Base-by-base conservation (phyloP, 2,797 vertebrate genomes). In the Alauda arvensis region DNA sequence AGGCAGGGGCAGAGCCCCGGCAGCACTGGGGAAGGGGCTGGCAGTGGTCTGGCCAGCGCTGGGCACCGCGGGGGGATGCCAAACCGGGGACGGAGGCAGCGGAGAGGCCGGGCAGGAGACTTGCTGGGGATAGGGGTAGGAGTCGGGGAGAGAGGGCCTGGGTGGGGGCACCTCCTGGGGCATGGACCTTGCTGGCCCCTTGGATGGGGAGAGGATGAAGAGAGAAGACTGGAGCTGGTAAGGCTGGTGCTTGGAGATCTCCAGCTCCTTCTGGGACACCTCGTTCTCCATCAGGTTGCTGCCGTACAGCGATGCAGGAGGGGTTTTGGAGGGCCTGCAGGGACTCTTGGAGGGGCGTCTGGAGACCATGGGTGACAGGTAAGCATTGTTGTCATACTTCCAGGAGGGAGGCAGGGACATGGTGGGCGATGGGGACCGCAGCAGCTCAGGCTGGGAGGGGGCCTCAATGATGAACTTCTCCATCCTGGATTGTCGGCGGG, bases 371-470 rank as follows among this genome's bases (percentile, higher is more conserved):
- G 99, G 95, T 3, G 95, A 94, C 37, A 94, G 91, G 63, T 97
- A 98, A 94, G 97, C 98, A 10, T 96, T 98, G 34, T 97, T 96
- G 9, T 98, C 97, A 17, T 98, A 99, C 53, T 98, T 98, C 99
- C 99, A 99, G 87, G 99, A 99, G 2, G 99, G 98, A 77, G 99
- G 99, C 94, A 99, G 96, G 79, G 99, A 99, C 97, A 98, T 98
- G 4, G 99, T 99, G 29, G 99, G 99, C 0, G 99, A 99, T 0
- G 98, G 98, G 88, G 98, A 98, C 87, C 99, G 97, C 45, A 96
- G 94, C 85, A 97, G 93, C 8, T 96, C 96, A 0, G 95, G 39
- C 31, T 94, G 88, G 9, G 97, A 96, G 6, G 98, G 95, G 25
- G 97, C 97, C 89, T 99, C 98, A 3, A 99, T 94, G 26, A 99